These are phyloP conservation scores for Marasmarcha lunaedactyla DNA, from an alignment of 2,888 invertebrate species.

Conservation along the genomic window DNA sequence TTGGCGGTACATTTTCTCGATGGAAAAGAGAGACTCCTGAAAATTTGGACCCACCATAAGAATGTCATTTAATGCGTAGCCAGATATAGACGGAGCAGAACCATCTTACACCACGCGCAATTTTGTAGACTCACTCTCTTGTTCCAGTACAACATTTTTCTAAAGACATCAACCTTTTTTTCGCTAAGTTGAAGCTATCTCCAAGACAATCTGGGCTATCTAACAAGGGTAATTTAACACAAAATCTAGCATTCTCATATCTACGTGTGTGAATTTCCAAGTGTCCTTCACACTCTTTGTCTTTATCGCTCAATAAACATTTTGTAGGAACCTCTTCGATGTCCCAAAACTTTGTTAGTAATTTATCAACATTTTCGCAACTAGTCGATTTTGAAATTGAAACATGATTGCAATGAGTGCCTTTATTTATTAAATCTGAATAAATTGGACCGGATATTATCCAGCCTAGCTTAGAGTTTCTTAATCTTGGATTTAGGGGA, in stretches of 20 bases:
- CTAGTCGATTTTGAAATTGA: not conserved
- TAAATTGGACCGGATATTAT: slow-evolving; percentile 18
- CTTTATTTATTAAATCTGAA: not conserved
- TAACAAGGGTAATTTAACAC: slow-evolving; percentile 12
- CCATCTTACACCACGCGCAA: slow-evolving; percentile 27
- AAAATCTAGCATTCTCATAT: slow-evolving; percentile 12
- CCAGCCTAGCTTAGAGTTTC: slow-evolving; percentile 19
- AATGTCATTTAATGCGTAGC: slow-evolving; percentile 25
- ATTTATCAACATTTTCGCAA: slow-evolving; percentile 8
- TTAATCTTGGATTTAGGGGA: slow-evolving; percentile 12
- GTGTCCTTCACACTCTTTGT: slow-evolving; percentile 16
- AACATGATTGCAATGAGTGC: slow-evolving; percentile 10
- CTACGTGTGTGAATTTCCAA: slow-evolving; percentile 13
- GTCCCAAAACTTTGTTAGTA: slow-evolving; percentile 16
- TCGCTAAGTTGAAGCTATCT: slow-evolving; percentile 16
- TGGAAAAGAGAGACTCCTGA: slow-evolving; percentile 23
- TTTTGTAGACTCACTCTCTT: slow-evolving; percentile 23
- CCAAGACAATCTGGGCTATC: slow-evolving; percentile 13
- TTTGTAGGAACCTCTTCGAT: slow-evolving; percentile 17
- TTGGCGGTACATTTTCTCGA: slow-evolving; percentile 23
- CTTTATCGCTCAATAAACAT: slow-evolving; percentile 8
- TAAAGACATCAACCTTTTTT: slow-evolving; percentile 13
- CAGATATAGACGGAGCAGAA: slow-evolving; percentile 18
- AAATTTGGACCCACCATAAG: slow-evolving; percentile 21
- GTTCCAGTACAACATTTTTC: slow-evolving; percentile 24